phyloP scores from a whole-genome alignment of 2,888 invertebrate genomes.

The Bellardia bayeri region DNA sequence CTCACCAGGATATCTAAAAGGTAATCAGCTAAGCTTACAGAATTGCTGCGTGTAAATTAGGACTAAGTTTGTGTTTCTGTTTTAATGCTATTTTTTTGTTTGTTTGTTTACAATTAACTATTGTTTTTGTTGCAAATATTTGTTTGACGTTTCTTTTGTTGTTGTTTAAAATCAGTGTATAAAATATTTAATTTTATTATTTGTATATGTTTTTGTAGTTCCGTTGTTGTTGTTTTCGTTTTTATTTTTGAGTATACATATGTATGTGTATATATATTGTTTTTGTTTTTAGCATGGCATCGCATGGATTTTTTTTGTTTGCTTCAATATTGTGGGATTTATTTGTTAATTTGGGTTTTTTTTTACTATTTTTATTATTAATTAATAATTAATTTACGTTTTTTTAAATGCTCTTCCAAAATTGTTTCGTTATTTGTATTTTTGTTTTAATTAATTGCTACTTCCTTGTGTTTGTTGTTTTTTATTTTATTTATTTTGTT shows the following conservation, averaged over 20 bases:
- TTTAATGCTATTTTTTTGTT: background rate
- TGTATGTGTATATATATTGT: slow-evolving; percentile 43
- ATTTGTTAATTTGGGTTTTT: slow-evolving; percentile 41
- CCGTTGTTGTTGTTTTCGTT: slow-evolving; percentile 42
- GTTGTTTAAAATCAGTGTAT: slow-evolving; percentile 81
- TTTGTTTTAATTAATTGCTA: slow-evolving; percentile 49
- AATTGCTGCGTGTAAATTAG: too few relatives aligned
- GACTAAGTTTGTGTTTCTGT: slow-evolving; percentile 8
- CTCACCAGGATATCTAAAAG: too few relatives aligned
- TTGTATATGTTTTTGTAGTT: slow-evolving; percentile 27
- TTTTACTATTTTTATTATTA: background rate
- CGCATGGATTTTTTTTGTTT: slow-evolving; percentile 15
- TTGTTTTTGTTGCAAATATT: slow-evolving; percentile 55
- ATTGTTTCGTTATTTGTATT: slow-evolving; percentile 73
- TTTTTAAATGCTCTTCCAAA: slow-evolving; percentile 79
- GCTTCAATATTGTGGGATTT: slow-evolving; percentile 47
- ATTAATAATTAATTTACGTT: slow-evolving; percentile 24
- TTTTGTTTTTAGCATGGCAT: slow-evolving; percentile 48
- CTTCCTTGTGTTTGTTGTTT: slow-evolving; percentile 62
- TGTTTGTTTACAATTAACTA: slow-evolving; percentile 21
- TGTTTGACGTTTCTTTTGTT: slow-evolving; percentile 53
- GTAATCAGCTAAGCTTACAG: too few relatives aligned
- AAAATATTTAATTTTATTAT: slow-evolving; percentile 75
- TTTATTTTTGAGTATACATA: slow-evolving; percentile 70
- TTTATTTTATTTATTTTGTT: slow-evolving; percentile 1